Percentiles rank a stretch among this genome's conserved stretches.
phyloP scores from a whole-genome alignment of 2,888 invertebrate genomes.

The Agriotes lineatus region DNA sequence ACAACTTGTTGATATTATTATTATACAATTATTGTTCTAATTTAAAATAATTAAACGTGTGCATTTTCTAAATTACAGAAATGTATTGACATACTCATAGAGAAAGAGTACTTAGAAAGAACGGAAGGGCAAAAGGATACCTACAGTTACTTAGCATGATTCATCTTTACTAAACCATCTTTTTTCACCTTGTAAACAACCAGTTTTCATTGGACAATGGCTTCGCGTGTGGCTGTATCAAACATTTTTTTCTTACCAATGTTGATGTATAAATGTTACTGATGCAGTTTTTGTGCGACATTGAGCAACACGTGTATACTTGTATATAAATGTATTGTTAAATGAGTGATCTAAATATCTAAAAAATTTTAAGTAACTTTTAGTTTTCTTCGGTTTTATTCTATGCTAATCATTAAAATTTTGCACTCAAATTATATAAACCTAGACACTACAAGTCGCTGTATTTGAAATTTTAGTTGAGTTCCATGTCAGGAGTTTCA shows the following conservation, averaged over 20 bases:
- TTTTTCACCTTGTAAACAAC: slow-evolving; percentile 25
- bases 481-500: background rate
- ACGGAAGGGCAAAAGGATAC: slow-evolving; percentile 98
- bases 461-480: background rate
- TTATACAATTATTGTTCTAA: too few relatives aligned
- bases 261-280: slow-evolving; percentile 36
- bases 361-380: slow-evolving; percentile 15
- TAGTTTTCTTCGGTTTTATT: slow-evolving; percentile 15
- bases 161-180: slow-evolving; percentile 41
- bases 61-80: slow-evolving; percentile 76
- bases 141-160: slow-evolving; percentile 97
- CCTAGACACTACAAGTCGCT: background rate
- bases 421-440: slow-evolving; percentile 10
- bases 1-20: too few relatives aligned
- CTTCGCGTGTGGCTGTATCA: slow-evolving; percentile 25
- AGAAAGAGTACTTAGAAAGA: slow-evolving; percentile 98
- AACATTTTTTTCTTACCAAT: slow-evolving; percentile 25
- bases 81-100: slow-evolving; percentile 99
- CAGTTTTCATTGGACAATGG: slow-evolving; percentile 27
- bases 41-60: background rate
- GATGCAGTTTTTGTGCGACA: slow-evolving; percentile 27
- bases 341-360: slow-evolving; percentile 27
- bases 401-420: slow-evolving; percentile 3
- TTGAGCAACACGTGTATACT: slow-evolving; percentile 39
- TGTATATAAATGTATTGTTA: slow-evolving; percentile 35